Conservation (phyloP, 2,113 vertebrate genomes). For the Nothoprocta perdicaria region DNA sequence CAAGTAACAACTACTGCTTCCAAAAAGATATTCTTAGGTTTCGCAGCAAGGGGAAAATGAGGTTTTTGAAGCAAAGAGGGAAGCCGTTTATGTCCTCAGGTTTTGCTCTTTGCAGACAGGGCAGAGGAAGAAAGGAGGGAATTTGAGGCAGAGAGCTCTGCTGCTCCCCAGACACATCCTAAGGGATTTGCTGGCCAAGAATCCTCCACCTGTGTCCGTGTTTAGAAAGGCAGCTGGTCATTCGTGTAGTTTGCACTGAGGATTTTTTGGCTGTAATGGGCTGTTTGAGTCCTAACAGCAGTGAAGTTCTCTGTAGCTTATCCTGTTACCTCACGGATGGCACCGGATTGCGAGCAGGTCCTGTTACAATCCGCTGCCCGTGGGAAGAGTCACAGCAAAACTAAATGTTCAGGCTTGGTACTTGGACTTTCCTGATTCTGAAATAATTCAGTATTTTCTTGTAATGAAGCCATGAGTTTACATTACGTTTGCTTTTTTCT, state of each 20-base stretch:
- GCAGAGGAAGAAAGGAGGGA: background rate
- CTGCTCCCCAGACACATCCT: background rate
- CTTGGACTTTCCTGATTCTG: background rate
- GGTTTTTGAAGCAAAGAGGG: rapidly evolving
- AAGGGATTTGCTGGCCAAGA: background rate
- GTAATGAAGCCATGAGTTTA: background rate
- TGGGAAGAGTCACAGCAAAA: background rate
- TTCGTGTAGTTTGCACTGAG: too few relatives aligned
- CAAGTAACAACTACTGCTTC: background rate
- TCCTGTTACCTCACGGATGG: background rate
- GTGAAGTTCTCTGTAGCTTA: rapidly evolving
- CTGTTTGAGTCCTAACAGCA: background rate
- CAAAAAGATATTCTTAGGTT: background rate
- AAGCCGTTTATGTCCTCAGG: background rate
- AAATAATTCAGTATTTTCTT: background rate
- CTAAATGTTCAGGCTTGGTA: background rate
- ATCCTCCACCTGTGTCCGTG: too few relatives aligned
- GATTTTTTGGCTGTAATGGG: background rate
- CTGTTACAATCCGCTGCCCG: background rate
- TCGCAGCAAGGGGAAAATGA: background rate
- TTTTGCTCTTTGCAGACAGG: background rate
- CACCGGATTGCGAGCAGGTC: background rate
- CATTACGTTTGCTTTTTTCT: constrained; percentile 22
- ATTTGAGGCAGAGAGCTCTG: background rate
- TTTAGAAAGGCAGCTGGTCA: too few relatives aligned